Base-by-base conservation (phyloP, 2,888 invertebrate genomes). In the Polydrusus pterygomalis region DNA sequence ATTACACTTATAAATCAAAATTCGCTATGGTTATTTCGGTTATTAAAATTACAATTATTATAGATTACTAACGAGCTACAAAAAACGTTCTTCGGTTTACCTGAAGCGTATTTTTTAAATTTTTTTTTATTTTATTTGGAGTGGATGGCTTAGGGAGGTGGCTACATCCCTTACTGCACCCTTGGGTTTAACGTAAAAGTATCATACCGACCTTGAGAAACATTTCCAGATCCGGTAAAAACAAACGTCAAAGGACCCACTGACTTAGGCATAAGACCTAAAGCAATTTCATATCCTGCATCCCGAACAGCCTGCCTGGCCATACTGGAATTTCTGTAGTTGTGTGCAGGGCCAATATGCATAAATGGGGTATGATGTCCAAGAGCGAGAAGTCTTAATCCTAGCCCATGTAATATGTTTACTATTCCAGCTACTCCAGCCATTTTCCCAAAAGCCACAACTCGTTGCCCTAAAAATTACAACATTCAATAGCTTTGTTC, bases 281-380 rank as follows among this genome's bases (percentile, higher is more conserved):
- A 88, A 0, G 99, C 93, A 62, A 99, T 97, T 89, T 99, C 99
- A 87, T 99, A 99, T 0, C 99, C 99, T n/a, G 98, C 97, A 86
- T 99, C 99, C 17, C 99, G 90, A 51, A 99, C 95, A 0, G 98
- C 97, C 87, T 99, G 99, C 30, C 96, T 91, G 0, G 99, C 99
- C 97, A 98, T 98, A 82, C 97, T 97, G 0, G 97, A 97, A 87
- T 96, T 98, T 43, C 99, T 91, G 88, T 99, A 99, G 88, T 99
- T 99, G 86, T 99, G 99, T 0, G 99, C 97, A 5, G 98, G 97
- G 2, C 85, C 99, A 79, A 99, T 96, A 85, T 99, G 98, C 98
- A 99, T 98, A 85, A 99, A 99, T 0, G 99, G 99, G 0, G 99
- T 99, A 85, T 99, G 99, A 87, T 99, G 99, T 0, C 99, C 99